A percentile compares a stretch with the other conserved stretches of the same genome.
These are phyloP conservation scores for Brachionus paranguensis DNA, from an alignment of 1,140 invertebrate species.

Conservation along the genomic window DNA sequence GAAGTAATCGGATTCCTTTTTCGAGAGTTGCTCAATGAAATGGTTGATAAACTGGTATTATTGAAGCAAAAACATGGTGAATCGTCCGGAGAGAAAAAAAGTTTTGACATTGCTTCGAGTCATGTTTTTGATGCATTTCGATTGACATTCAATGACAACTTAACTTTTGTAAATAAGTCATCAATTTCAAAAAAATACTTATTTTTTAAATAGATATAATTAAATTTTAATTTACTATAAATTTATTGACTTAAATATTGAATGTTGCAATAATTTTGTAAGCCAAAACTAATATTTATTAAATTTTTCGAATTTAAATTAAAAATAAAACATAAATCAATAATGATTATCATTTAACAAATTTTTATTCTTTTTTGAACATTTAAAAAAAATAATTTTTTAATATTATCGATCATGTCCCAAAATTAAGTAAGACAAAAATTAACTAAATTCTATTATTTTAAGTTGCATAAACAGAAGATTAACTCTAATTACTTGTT, in stretches of 20 bases:
- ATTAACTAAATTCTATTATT: background rate
- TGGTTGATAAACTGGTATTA: background rate
- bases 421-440: no score
- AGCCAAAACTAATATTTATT: background rate
- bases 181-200: background rate
- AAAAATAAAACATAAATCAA: background rate
- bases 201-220: background rate
- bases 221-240: background rate
- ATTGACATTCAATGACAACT: background rate
- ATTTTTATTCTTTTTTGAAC: background rate
- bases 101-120: background rate
- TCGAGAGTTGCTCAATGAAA: conserved; percentile 9
- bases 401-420: no score
- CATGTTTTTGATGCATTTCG: background rate
- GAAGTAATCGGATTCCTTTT: conserved; percentile 13
- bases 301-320: background rate
- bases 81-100: background rate
- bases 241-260: background rate
- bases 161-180: background rate
- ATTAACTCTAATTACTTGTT: background rate
- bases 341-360: background rate
- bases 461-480: background rate
- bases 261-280: background rate
- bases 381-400: background rate
- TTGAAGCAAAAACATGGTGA: background rate